Percentiles rank a stretch among this genome's conserved stretches.
Evolutionary conservation across 2,888 invertebrate genomes (phyloP).

Genomic region (Zaprionus obscuricornis): DNA sequence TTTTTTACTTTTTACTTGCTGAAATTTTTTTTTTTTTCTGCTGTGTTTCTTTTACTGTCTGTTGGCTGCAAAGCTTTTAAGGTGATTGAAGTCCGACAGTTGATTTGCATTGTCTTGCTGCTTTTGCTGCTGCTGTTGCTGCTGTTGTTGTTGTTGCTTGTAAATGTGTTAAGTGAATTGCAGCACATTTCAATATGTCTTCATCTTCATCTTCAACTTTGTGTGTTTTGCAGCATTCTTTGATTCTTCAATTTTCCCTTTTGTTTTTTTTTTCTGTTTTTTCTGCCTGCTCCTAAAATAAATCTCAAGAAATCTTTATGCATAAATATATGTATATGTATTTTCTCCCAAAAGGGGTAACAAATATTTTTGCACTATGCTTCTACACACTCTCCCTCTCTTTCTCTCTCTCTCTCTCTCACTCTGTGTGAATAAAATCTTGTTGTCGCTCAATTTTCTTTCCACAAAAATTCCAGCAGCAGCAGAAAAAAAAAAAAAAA

Average conservation of each 20-base stretch:
- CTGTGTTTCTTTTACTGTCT: neutral
- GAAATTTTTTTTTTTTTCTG: neutral
- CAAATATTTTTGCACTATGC: constrained; percentile 8
- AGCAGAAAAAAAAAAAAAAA: too few species aligned
- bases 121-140: constrained; percentile 3
- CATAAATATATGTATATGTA: neutral
- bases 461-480: constrained; percentile 37
- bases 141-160: too few species aligned
- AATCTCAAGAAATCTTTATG: too few species aligned
- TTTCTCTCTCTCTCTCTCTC: too few species aligned
- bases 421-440: neutral
- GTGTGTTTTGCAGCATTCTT: too few species aligned
- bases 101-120: constrained; percentile 58
- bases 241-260: too few species aligned
- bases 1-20: neutral
- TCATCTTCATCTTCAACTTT: too few species aligned
- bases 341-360: constrained; percentile 14
- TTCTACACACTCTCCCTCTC: too few species aligned
- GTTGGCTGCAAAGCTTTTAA: constrained; percentile 46
- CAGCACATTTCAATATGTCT: constrained; percentile 20
- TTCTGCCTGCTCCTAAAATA: too few species aligned
- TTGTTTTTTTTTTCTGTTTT: neutral
- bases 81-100: constrained; percentile 65
- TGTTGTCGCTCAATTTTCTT: constrained; percentile 12
- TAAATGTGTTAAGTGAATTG: constrained; percentile 43